phyloP scores from a whole-genome alignment of 2,888 invertebrate genomes.

The Pristionchus exspectatus region DNA sequence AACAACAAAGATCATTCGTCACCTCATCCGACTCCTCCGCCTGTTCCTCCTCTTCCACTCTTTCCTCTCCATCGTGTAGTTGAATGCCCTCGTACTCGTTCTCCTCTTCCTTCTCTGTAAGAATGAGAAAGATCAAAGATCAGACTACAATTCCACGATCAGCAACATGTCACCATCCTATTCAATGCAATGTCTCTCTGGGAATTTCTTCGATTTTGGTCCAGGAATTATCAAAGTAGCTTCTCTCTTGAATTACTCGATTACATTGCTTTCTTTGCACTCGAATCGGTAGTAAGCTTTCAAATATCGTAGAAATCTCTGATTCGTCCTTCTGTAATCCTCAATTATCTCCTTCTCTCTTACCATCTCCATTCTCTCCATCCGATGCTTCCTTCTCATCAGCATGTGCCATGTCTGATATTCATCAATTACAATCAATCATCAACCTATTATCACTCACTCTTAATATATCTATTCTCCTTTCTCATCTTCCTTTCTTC shows the following conservation, averaged over 20 bases:
- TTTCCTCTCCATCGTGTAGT: conserved; percentile 42
- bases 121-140: neutral
- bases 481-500: conserved; percentile 41
- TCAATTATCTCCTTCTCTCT: neutral
- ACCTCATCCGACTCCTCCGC: conserved; percentile 29
- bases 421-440: neutral
- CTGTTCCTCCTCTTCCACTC: neutral
- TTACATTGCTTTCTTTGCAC: too few relatives aligned
- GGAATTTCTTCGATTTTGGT: too few relatives aligned
- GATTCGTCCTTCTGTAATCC: too few relatives aligned
- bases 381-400: conserved; percentile 43
- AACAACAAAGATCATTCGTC: neutral
- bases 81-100: conserved; percentile 52
- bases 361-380: conserved; percentile 49
- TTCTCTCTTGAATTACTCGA: too few relatives aligned
- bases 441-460: neutral
- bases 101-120: conserved; percentile 35
- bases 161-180: too few relatives aligned
- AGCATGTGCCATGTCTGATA: neutral
- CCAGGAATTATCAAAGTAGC: too few relatives aligned
- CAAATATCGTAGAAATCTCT: too few relatives aligned
- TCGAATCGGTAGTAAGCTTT: too few relatives aligned
- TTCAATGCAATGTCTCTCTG: neutral
- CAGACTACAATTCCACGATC: neutral
- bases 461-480: conserved; percentile 43